Base-by-base conservation (phyloP, 1,140 invertebrate species). In the Caerostris extrusa region DNA sequence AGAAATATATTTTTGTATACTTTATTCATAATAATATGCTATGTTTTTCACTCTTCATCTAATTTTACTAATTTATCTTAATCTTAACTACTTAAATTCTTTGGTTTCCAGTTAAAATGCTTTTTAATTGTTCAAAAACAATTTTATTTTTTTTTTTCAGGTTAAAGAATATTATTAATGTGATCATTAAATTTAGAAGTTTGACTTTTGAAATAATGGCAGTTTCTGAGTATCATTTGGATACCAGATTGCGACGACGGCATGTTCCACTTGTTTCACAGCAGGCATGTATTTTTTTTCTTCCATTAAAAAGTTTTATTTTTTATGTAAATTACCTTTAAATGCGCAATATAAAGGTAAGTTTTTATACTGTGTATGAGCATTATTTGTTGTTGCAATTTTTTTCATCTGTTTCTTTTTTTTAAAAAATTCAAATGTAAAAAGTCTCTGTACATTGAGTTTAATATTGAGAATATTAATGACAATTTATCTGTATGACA, bases 171-270 rank as follows among this genome's bases (percentile, higher is more conserved):
- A 34, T 7, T 19, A 50, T 77, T 53, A 12, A 77, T 77, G 71
- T 77, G 71, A 77, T 14, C 56, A n/a, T 34, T 19, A 85, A 8
- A 67, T 58, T 60, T 57, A 34, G 56, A 82, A 82, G 53, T 53
- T 53, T 8, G 55, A 7, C 8, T 85, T 58, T 85, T 57, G 10
- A 6, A 88, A 53, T 5, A 56, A 93, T 93, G 92, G 92, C 92
- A 58, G 85, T 89, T 55, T 88, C 94, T 56, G 94, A 94, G 55
- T 94, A 88, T 92, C 94, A 94, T 88, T 58, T 94, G 12, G 94
- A 94, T 89, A 94, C 94, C 67, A 91, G 94, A 82, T 92, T 94
- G 55, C 71, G 94, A 7, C 34, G 94, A 64, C 81, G 82, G 5
- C 90, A 94, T 92, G 67, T 94, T 57, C 90, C 94, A 3, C 67